Evolutionary conservation across 1,140 invertebrate genomes (phyloP), one percentile per base, ranked within the genome.

Genomic region (Limonius californicus): DNA sequence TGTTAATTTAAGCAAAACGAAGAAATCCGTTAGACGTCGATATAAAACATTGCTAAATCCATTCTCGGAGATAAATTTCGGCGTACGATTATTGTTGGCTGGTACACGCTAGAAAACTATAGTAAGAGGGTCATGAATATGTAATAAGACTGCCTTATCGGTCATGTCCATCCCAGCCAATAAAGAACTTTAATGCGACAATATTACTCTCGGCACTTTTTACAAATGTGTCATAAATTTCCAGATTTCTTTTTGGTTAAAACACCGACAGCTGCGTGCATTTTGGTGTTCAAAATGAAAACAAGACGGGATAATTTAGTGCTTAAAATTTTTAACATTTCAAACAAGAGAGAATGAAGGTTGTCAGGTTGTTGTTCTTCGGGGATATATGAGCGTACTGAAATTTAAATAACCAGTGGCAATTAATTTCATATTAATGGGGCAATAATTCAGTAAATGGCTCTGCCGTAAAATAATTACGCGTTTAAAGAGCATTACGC

Each of bases 201-300:
- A 50, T 50, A 50, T 19, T 50, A 50, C 45, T 50, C 45, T 50
- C 45, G 45, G 16, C 45, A 21, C 16, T 50, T 50, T 50, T 19
- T 18, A 50, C 12, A 50, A 50, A 50, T 50, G 15, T 50, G 45
- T 50, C 45, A 19, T 50, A 50, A 50, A 50, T 50, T 50, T 50
- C 45, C 45, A 50, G 45, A 39, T 50, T 50, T 50, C 45, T 50
- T 50, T 50, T 8, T 19, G 16, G 42, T 18, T 45, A 18, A 8
- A 21, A 50, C 3, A 18, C 45, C 45, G 45, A 50, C 16, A 50
- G 15, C 2, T 50, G 7, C 20, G 8, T 50, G 11, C 45, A 16
- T 50, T 19, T 50, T 50, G 35, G 35, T 39, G 35, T n/a, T 39
- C n/a, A 39, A 39, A 39, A 39, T 11, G n/a, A 39, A 39, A 39